Base-by-base conservation (phyloP, 2,888 invertebrate genomes). In the Eumerus sabulonum region DNA sequence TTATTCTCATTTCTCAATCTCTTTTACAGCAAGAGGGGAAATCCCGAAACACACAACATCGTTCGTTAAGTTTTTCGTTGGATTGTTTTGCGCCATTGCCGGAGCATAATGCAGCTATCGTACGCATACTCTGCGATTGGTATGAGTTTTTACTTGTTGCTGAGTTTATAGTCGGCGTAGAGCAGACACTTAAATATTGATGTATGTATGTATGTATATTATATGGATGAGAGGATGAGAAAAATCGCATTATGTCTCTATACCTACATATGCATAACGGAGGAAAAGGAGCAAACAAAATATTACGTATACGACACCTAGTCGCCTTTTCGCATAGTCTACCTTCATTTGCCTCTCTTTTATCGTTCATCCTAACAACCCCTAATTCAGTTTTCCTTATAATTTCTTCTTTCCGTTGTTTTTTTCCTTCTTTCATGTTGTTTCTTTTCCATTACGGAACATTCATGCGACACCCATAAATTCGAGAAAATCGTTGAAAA, bases 51-150 rank as follows among this genome's bases (percentile, higher is more conserved):
- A 50, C 60, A 40, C 45, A 47, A 60, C n/a, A 36, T 19, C 17
- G 1, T 70, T 79, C 79, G 79, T 74, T 60, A 51, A 74, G 70
- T 72, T 64, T 7, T 54, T 79, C 68, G 79, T 70, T 79, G 35
- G 59, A 64, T 68, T 74, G 44, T 74, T 74, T 79, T 79, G 79
- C 79, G 79, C 79, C 74, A 74, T 79, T 74, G 68, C 79, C 50
- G 56, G 74, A 79, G 79, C 79, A 79, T 79, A 79, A 79, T 79
- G 74, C 79, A 79, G 79, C 74, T 74, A 74, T 70, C 74, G 59
- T 79, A 79, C 79, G 79, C 79, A 79, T 70, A 70, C 79, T 79
- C 79, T 74, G 68, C 79, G 63, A 79, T 48, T 59, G 54, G 63
- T 56, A 57, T 11, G 42, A 63, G 59, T n/a, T 64, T 50, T 79